Evolutionary conservation across 2,797 vertebrate genomes (phyloP), one percentile per base, ranked within the genome.

Genomic region (Myotis daubentonii): DNA sequence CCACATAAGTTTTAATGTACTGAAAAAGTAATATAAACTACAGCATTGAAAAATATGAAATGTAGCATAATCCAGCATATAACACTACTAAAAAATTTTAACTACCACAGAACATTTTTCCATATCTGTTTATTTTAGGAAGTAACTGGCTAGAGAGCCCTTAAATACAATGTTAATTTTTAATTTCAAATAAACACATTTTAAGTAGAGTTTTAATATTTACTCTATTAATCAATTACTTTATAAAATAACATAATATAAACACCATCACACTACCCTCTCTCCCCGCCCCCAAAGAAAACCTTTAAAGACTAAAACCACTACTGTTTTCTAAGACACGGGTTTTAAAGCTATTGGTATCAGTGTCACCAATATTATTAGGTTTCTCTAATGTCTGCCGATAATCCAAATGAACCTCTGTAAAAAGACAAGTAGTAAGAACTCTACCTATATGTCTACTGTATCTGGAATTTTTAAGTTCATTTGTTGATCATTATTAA

Each of bases 1-100:
- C 98, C 98, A 98, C 98, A 97, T 98, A 98, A 98, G 98, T 99
- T 99, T 98, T 99, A 98, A 99, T 99, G 98, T 98, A 97, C 98
- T 98, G 98, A 98, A 98, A 98, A 98, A 98, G 98, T 98, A 98
- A 98, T 98, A 98, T 98, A 97, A 98, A 98, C 97, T 98, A 96
- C 95, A 98, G 97, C 96, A 95, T 92, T 97, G 95, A 97, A 97
- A 98, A 97, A 97, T 98, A 95, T 97, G 97, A 98, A 98, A 97
- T 98, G 98, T 98, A 98, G 98, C 98, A 98, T 95, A 97, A 97
- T 97, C 96, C 92, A 97, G 72, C 95, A 70, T 93, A 94, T 94
- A 94, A 95, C 51, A 89, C 87, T 94, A 97, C 95, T 96, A 97
- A 96, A 96, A 97, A 97, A 94, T 95, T 81, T 96, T 96, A 98